A percentile compares a stretch with the other conserved stretches of the same genome.
Conservation (phyloP, 2,113 vertebrate species). For the Eleginops maclovinus region DNA sequence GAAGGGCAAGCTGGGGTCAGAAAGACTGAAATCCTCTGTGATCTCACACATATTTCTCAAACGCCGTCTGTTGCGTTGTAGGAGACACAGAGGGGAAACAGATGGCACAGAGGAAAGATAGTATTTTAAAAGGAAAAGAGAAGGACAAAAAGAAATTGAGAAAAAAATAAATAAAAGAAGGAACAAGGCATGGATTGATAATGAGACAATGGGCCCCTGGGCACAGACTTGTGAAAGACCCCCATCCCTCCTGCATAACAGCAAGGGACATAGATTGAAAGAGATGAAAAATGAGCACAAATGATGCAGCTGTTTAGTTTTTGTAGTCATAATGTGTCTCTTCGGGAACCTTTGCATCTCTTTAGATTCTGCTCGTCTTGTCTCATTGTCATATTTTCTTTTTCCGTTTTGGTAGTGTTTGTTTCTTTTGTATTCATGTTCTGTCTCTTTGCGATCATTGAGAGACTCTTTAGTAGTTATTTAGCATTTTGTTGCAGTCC, state of each 20-base stretch:
- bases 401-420: background rate
- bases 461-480: background rate
- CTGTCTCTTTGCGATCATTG: background rate
- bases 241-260: background rate
- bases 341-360: background rate
- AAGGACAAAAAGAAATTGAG: background rate
- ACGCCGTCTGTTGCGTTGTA: slow-evolving; percentile 65
- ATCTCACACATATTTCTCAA: slow-evolving; percentile 73
- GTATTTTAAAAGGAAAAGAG: slow-evolving; percentile 12
- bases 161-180: slow-evolving; percentile 19
- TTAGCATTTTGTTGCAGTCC: background rate
- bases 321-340: background rate
- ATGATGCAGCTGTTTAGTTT: background rate
- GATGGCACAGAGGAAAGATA: slow-evolving; percentile 34
- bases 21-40: slow-evolving; percentile 75
- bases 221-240: slow-evolving; percentile 1
- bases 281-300: background rate
- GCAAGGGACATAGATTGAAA: background rate
- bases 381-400: background rate
- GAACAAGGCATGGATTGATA: slow-evolving; percentile 21
- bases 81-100: slow-evolving; percentile 50
- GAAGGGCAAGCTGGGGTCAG: slow-evolving; percentile 72
- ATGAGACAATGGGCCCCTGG: background rate
- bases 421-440: background rate
- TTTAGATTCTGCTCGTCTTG: background rate